Conservation (phyloP, 2,888 invertebrate species). For the Xanthia icteritia region DNA sequence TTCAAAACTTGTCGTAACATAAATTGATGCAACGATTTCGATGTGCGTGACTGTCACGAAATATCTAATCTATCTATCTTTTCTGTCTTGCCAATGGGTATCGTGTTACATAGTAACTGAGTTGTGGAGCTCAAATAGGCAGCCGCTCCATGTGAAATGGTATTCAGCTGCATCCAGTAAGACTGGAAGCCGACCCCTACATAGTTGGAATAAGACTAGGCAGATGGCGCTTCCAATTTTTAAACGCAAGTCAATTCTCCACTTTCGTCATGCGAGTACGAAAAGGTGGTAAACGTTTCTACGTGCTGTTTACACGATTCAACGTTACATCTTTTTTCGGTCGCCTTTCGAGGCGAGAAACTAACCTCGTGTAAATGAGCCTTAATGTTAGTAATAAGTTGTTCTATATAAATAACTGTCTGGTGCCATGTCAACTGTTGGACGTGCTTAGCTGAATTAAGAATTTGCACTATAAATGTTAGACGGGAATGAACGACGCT, state of each 20-base stretch:
- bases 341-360: not conserved
- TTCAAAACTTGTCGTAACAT: not conserved
- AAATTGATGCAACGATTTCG: not conserved
- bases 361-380: conserved; percentile 17
- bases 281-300: too few relatives aligned
- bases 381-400: conserved; percentile 37
- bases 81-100: too few relatives aligned
- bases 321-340: too few relatives aligned
- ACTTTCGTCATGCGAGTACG: not conserved
- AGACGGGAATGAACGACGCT: conserved; percentile 37
- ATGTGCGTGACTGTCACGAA: not conserved
- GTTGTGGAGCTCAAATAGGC: too few relatives aligned
- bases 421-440: conserved; percentile 49
- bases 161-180: too few relatives aligned
- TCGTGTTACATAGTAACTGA: too few relatives aligned
- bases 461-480: conserved; percentile 56
- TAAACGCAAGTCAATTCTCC: not conserved
- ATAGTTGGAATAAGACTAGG: too few relatives aligned
- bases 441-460: conserved; percentile 64
- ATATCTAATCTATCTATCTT: too few relatives aligned
- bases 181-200: too few relatives aligned
- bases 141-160: too few relatives aligned
- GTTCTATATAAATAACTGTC: conserved; percentile 58
- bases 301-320: not conserved
- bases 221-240: too few relatives aligned